Evolutionary conservation across 2,113 vertebrate species (phyloP), one percentile per base, ranked within the genome.

Genomic region (Otis tarda): DNA sequence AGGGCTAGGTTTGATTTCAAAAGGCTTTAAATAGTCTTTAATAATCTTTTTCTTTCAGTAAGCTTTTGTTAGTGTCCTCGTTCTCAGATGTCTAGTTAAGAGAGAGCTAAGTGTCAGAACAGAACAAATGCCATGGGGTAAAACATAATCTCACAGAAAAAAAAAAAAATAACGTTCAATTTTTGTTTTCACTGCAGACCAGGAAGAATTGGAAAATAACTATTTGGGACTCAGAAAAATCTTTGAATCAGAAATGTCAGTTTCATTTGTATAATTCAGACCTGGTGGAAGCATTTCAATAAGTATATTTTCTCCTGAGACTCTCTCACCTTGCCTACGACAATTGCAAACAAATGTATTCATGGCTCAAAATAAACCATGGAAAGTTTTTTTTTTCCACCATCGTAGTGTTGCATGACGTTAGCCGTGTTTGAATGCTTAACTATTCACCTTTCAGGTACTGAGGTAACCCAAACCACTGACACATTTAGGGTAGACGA

Each of bases 291-390:
- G 5, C 25, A 55, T 75, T 80, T 49, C 21, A 57, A 27, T 47
- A 33, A 9, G 11, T 23, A 1, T 12, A 3, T 89, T 85, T 87
- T 79, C 70, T 75, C 31, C 35, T 17, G 35, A 81, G 30, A 50
- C 14, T 17, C 6, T 53, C 64, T 68, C 64, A 6, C 55, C 45
- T 65, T 56, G 52, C 56, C 27, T 53, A 1, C 5, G 33, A 69
- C 49, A 41, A 7, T 5, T 13, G 6, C 56, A 47, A 63, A n/a
- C 0, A 0, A 49, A 52, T 3, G 12, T 0, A 0, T 52, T 81
- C 11, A 2, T 18, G 15, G 35, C 13, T 47, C 5, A 10, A 33
- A 56, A 41, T 6, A 83, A 91, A 81, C 45, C 73, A 37, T 60
- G 94, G 95, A 95, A 96, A 75, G 13, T 10, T 52, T 43, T 25